A percentile compares a stretch with the other conserved stretches of the same genome.
Conservation (phyloP, 2,888 invertebrate genomes). For the Agriopis aurantiaria region DNA sequence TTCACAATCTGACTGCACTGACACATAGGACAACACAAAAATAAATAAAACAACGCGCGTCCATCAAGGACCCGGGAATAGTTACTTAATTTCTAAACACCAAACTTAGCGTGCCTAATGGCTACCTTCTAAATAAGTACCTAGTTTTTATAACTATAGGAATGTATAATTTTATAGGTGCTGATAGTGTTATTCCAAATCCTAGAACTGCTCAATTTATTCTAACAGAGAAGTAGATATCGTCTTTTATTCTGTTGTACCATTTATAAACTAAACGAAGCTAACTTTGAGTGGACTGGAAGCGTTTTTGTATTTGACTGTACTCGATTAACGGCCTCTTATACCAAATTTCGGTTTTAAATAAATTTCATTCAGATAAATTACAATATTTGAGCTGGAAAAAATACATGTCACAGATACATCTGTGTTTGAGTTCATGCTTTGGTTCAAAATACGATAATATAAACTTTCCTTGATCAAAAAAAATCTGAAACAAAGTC, state of each 20-base stretch:
- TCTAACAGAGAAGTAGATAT: neutral
- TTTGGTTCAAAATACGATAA: too few species aligned
- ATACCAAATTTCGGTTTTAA: too few species aligned
- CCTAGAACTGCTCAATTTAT: slow-evolving; percentile 8
- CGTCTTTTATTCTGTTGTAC: neutral
- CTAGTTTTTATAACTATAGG: slow-evolving; percentile 4
- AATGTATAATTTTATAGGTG: slow-evolving; percentile 17
- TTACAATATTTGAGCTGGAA: too few species aligned
- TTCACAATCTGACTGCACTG: neutral
- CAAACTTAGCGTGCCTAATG: neutral
- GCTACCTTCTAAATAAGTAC: neutral
- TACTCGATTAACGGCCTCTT: too few species aligned
- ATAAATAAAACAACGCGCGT: slow-evolving; percentile 2
- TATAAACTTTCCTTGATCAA: too few species aligned
- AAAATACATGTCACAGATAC: too few species aligned
- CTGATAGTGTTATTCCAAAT: slow-evolving; percentile 7
- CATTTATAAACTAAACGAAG: neutral
- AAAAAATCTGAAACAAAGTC: too few species aligned
- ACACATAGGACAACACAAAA: slow-evolving; percentile 3
- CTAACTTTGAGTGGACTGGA: too few species aligned
- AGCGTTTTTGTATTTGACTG: too few species aligned
- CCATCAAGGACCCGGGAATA: neutral
- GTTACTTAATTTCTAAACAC: neutral
- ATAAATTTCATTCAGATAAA: too few species aligned
- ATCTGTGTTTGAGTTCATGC: too few species aligned